Conservation (phyloP, 2,888 invertebrate species). For the Cabera pusaria region DNA sequence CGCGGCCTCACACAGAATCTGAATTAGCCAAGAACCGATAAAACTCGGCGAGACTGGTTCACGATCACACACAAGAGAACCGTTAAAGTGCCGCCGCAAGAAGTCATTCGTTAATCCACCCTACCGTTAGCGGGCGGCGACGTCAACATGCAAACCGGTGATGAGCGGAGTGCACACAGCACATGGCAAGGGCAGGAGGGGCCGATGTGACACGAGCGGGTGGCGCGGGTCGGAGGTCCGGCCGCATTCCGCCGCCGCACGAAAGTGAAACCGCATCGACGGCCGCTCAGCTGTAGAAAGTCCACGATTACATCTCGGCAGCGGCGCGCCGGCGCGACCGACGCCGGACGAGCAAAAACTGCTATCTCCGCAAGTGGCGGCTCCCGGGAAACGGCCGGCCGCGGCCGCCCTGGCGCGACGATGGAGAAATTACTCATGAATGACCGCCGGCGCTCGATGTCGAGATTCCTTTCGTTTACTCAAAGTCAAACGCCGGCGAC, state of each 20-base stretch:
- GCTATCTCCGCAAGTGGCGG: constrained; percentile 65
- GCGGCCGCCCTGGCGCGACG: constrained; percentile 48
- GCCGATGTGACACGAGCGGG: constrained; percentile 47
- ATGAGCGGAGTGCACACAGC: constrained; percentile 35
- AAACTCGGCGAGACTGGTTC: constrained; percentile 33
- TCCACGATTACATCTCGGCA: constrained; percentile 75
- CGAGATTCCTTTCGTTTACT: constrained; percentile 65
- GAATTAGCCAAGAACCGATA: constrained; percentile 54
- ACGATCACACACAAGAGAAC: constrained; percentile 39
- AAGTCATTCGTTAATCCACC: constrained; percentile 47
- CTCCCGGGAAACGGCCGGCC: constrained; percentile 47
- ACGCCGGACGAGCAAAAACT: constrained; percentile 73
- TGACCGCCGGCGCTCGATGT: constrained; percentile 49
- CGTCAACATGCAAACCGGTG: constrained; percentile 21
- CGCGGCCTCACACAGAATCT: constrained; percentile 15
- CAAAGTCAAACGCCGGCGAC: constrained; percentile 32
- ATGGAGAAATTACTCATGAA: constrained; percentile 61
- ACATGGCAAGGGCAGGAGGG: constrained; percentile 37
- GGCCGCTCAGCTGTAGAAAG: constrained; percentile 79
- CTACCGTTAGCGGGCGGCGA: constrained; percentile 40
- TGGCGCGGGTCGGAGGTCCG: constrained; percentile 77
- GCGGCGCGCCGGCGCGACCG: constrained; percentile 44
- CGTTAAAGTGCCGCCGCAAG: constrained; percentile 40
- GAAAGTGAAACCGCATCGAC: constrained; percentile 78
- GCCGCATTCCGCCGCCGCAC: constrained; percentile 77